Base-by-base conservation (phyloP, 2,113 vertebrate species). In the Chunga burmeisteri region DNA sequence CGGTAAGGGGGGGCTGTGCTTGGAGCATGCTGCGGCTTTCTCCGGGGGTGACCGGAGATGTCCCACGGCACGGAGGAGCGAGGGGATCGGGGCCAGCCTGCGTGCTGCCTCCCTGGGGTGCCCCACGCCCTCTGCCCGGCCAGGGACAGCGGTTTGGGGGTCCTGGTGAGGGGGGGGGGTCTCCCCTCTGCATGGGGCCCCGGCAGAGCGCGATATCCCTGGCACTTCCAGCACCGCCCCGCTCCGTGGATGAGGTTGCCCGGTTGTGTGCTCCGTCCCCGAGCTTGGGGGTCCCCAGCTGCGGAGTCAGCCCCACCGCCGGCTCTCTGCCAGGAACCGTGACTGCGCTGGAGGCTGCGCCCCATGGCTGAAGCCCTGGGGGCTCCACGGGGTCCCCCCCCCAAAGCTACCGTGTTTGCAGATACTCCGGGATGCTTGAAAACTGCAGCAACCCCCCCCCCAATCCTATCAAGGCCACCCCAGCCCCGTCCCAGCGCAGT, bases 31-130 rank as follows among this genome's bases (percentile, higher is more conserved):
- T 25, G 61, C 1, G 3, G 30, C 40, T 53, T 27, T 49, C 66
- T 34, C 44, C n/a, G 3, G 53, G 78, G 53, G 46, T 19, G 44
- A 10, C 44, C 10, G 78, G 47, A 12, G 27, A 20, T 38, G 59
- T 32, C 49, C 62, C 62, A 29, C 1, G 4, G 38, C 8, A 2
- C 2, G 6, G 49, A 20, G 49, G 14, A 20, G 27, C 11, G 1
- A 50, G 29, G 40, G 42, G 13, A 52, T 25, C 36, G 2, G 1
- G 36, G 26, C 16, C 18, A n/a, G 26, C 52, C 29, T 40, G 65
- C 16, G 19, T 5, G 6, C 38, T 55, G 40, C 47, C 32, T 18
- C 49, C 52, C 70, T 65, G 29, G 52, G 42, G 67, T 34, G 61
- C n/a, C 19, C 52, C 29, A 49, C 6, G 1, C 17, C 29, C 42